Percentiles rank a stretch among this genome's conserved stretches.
These are phyloP conservation scores for Polymixis lichenea DNA, from an alignment of 2,888 invertebrate species.

Conservation along the genomic window DNA sequence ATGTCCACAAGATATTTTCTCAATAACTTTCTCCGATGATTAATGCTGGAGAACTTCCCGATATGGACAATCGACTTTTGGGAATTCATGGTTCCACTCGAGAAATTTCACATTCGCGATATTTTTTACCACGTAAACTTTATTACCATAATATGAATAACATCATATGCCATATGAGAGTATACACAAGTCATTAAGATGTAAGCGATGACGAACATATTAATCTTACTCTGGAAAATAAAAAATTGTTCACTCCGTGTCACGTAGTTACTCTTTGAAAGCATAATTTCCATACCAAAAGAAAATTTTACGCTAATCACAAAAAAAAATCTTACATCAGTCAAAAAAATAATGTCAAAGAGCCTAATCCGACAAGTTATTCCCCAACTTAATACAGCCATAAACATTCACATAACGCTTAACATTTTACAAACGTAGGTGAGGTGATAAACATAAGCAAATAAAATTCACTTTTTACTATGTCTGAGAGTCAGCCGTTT, in stretches of 20 bases:
- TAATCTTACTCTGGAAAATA: too few species aligned
- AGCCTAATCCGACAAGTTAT: slow-evolving; percentile 26
- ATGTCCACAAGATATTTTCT: slow-evolving; percentile 43
- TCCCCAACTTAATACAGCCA: slow-evolving; percentile 31
- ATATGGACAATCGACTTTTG: slow-evolving; percentile 59
- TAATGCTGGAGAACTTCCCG: slow-evolving; percentile 44
- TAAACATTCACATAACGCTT: slow-evolving; percentile 39
- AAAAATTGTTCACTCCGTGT: not conserved
- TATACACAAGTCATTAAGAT: slow-evolving; percentile 12
- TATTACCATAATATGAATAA: slow-evolving; percentile 33
- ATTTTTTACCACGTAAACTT: slow-evolving; percentile 15
- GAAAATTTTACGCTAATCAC: not conserved
- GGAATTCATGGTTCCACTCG: slow-evolving; percentile 27
- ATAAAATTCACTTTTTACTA: slow-evolving; percentile 70
- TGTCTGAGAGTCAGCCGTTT: slow-evolving; percentile 55
- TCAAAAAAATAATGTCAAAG: slow-evolving; percentile 9
- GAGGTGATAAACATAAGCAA: slow-evolving; percentile 56
- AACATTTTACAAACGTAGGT: slow-evolving; percentile 41
- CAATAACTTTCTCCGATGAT: slow-evolving; percentile 60
- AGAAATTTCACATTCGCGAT: slow-evolving; percentile 42
- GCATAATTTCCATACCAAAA: slow-evolving; percentile 6
- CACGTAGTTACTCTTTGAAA: not conserved
- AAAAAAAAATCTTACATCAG: slow-evolving; percentile 18
- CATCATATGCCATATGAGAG: slow-evolving; percentile 18
- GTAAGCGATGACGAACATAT: too few species aligned